Conservation (phyloP, 1,140 invertebrate genomes). For the Philaenus spumarius region DNA sequence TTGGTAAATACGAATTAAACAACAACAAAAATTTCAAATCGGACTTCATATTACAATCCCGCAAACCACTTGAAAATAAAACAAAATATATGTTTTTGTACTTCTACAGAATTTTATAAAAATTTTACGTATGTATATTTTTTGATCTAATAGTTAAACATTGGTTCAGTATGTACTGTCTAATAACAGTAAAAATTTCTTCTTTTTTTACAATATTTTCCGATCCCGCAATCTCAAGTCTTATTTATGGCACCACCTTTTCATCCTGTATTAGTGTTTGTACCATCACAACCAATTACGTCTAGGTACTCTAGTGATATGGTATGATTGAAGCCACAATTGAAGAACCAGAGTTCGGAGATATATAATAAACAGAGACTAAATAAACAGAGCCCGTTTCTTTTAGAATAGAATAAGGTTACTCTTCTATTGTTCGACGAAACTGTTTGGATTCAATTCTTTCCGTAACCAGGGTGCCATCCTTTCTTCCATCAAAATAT, state of each 20-base stretch:
- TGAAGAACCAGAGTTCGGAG: conserved; percentile 24
- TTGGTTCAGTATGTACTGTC: no score
- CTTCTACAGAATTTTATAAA: no score
- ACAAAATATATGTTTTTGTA: no score
- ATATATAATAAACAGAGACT: conserved; percentile 25
- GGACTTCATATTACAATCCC: no score
- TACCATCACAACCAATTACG: conserved; percentile 32
- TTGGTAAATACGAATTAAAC: no score
- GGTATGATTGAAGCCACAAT: conserved; percentile 18
- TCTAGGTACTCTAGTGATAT: conserved; percentile 23
- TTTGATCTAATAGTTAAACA: no score
- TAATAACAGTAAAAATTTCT: no score
- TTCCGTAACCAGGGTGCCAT: conserved; percentile 28
- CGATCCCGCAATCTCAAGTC: conserved; percentile 14
- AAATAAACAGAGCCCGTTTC: conserved; percentile 31
- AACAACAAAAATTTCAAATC: no score
- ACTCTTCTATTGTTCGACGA: conserved; percentile 23
- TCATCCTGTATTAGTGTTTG: no score
- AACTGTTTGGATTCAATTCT: conserved; percentile 27
- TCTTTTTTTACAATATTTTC: no score
- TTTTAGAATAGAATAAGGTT: conserved; percentile 28
- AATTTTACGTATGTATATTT: no score
- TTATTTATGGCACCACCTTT: conserved; percentile 29
- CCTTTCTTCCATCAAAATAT: conserved; percentile 28
- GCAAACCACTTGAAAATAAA: no score